phyloP scores from a whole-genome alignment of 2,888 invertebrate genomes.

The Chaetogeoica ovagalla region DNA sequence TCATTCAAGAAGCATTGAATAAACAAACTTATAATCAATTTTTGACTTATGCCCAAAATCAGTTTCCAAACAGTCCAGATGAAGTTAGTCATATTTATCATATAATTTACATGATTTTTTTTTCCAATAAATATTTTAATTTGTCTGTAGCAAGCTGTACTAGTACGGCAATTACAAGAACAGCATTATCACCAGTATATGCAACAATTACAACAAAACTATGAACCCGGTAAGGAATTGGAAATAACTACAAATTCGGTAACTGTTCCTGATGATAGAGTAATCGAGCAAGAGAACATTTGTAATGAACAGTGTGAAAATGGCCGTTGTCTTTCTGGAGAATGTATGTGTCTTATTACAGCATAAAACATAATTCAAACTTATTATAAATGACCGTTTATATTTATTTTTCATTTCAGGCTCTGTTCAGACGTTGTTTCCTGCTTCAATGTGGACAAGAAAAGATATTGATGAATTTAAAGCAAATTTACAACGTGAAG shows the following conservation, averaged over 20 bases:
- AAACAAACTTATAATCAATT: constrained; percentile 91
- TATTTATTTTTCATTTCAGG: constrained; percentile 5
- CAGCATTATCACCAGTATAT: constrained; percentile 99
- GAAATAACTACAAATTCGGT: constrained; percentile 33
- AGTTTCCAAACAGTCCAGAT: constrained; percentile 65
- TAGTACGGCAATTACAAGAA: constrained; percentile 93
- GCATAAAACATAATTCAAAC: background rate
- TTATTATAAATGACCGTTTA: background rate
- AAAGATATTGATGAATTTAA: constrained; percentile 89
- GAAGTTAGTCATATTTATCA: constrained; percentile 60
- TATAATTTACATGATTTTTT: background rate
- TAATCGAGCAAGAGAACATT: constrained; percentile 30
- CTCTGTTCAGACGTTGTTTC: constrained; percentile 61
- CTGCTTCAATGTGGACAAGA: constrained; percentile 96
- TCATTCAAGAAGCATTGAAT: constrained; percentile 94
- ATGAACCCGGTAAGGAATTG: constrained; percentile 54
- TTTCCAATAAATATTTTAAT: background rate
- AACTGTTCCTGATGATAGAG: constrained; percentile 27
- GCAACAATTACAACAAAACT: constrained; percentile 80
- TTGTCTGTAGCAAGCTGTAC: constrained; percentile 77
- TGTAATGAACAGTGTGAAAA: constrained; percentile 45
- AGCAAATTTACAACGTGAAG: constrained; percentile 76
- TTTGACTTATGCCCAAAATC: constrained; percentile 90
- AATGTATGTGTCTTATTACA: constrained; percentile 27
- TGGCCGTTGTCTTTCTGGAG: constrained; percentile 30